A percentile compares a stretch with the other conserved stretches of the same genome.
Conservation (phyloP, 2,113 vertebrate genomes). For the Epinephelus fuscoguttatus region DNA sequence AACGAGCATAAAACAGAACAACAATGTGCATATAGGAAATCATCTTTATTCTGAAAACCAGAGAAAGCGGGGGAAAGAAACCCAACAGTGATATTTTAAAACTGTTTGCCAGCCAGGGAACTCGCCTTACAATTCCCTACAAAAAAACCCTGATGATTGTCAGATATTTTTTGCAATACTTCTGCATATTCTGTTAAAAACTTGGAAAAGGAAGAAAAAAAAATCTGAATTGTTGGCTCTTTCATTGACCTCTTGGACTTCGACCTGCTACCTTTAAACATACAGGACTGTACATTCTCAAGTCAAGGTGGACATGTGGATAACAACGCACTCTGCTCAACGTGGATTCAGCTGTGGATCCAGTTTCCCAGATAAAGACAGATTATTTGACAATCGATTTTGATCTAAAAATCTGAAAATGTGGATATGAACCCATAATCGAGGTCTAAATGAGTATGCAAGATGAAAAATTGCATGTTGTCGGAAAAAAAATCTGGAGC, state of each 20-base stretch:
- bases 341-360: constrained; percentile 16
- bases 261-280: constrained; percentile 48
- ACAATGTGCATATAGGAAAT: constrained; percentile 76
- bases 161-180: constrained; percentile 78
- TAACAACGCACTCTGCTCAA: constrained; percentile 4
- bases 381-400: not conserved
- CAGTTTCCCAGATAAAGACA: constrained; percentile 29
- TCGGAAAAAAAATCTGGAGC: not conserved
- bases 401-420: not conserved
- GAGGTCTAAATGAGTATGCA: not conserved
- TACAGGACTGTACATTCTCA: constrained; percentile 59
- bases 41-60: constrained; percentile 82
- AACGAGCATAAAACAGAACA: constrained; percentile 42
- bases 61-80: constrained; percentile 67
- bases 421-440: not conserved
- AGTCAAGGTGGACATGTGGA: constrained; percentile 40
- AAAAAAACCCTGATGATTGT: constrained; percentile 82
- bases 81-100: constrained; percentile 69
- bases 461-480: constrained; percentile 5
- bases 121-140: constrained; percentile 57
- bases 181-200: constrained; percentile 79
- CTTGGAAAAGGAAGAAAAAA: constrained; percentile 31
- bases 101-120: constrained; percentile 67
- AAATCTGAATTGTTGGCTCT: constrained; percentile 39
- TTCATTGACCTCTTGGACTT: constrained; percentile 49